Conservation (phyloP, 2,113 vertebrate genomes). For the Protobothrops flavoviridis region DNA sequence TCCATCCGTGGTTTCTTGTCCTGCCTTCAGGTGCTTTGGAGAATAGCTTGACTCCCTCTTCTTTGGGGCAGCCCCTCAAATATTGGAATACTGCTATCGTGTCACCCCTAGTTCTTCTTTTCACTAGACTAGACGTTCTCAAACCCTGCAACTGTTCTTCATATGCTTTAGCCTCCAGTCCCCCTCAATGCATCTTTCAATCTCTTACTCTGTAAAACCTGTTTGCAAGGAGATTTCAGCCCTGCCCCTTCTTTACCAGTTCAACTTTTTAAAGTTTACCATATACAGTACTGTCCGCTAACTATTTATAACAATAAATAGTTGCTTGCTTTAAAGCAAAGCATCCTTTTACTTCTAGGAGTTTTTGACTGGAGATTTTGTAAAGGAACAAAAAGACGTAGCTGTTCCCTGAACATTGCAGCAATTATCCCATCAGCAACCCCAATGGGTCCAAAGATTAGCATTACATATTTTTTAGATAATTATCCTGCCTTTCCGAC, state of each 20-base stretch:
- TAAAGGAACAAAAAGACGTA: background rate
- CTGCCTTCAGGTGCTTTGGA: too few relatives aligned
- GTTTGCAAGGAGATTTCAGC: conserved; percentile 58
- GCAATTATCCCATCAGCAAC: background rate
- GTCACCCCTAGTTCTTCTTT: too few relatives aligned
- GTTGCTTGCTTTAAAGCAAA: conserved; percentile 15
- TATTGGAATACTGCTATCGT: too few relatives aligned
- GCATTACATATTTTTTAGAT: background rate
- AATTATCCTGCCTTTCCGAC: too few relatives aligned
- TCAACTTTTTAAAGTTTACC: conserved; percentile 54
- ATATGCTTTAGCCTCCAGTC: too few relatives aligned
- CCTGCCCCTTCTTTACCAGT: conserved; percentile 54
- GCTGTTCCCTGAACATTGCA: background rate
- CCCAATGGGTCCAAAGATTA: background rate
- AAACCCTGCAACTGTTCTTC: too few relatives aligned
- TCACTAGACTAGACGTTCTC: too few relatives aligned
- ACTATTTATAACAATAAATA: conserved; percentile 52
- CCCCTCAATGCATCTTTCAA: conserved; percentile 39
- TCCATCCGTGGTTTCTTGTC: too few relatives aligned
- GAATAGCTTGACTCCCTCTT: too few relatives aligned
- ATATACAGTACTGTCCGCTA: conserved; percentile 49
- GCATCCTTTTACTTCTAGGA: background rate
- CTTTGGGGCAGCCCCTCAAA: too few relatives aligned
- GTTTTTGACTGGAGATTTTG: background rate
- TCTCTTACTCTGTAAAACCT: conserved; percentile 45